Evolutionary conservation across 2,888 invertebrate genomes (phyloP).

Genomic region (Drosophila falleni): DNA sequence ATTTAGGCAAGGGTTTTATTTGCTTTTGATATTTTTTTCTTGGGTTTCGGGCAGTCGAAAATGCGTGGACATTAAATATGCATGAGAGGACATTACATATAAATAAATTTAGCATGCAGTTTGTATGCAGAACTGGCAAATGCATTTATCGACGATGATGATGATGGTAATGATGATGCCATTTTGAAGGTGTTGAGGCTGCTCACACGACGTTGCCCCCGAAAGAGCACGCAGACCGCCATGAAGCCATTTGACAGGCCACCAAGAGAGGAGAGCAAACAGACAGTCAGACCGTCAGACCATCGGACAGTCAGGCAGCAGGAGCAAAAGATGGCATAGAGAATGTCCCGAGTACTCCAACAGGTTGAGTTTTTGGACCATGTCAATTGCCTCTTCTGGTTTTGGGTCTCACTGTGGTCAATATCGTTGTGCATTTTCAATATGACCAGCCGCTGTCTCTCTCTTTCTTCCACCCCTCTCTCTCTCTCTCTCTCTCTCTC

Average conservation of each 20-base stretch:
- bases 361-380: slow-evolving; percentile 20
- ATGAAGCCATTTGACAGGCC: slow-evolving; percentile 64
- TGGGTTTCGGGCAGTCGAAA: slow-evolving; percentile 40
- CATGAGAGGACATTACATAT: slow-evolving; percentile 81
- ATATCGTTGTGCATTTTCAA: slow-evolving; percentile 72
- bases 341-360: slow-evolving; percentile 25
- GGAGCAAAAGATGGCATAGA: slow-evolving; percentile 8
- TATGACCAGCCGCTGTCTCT: slow-evolving; percentile 61
- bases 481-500: slow-evolving; percentile 11
- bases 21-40: slow-evolving; percentile 3
- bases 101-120: slow-evolving; percentile 81
- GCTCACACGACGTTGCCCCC: slow-evolving; percentile 59
- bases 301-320: background rate
- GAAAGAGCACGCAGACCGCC: slow-evolving; percentile 72
- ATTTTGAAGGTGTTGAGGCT: slow-evolving; percentile 72
- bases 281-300: background rate
- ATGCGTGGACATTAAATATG: slow-evolving; percentile 82
- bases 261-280: slow-evolving; percentile 12
- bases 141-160: slow-evolving; percentile 79
- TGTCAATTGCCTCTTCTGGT: slow-evolving; percentile 18
- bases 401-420: slow-evolving; percentile 54
- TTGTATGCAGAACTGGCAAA: slow-evolving; percentile 77
- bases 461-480: too few species aligned
- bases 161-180: slow-evolving; percentile 78
- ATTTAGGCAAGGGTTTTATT: background rate